Conservation (phyloP, 2,888 invertebrate genomes). For the Sialis lutaria region DNA sequence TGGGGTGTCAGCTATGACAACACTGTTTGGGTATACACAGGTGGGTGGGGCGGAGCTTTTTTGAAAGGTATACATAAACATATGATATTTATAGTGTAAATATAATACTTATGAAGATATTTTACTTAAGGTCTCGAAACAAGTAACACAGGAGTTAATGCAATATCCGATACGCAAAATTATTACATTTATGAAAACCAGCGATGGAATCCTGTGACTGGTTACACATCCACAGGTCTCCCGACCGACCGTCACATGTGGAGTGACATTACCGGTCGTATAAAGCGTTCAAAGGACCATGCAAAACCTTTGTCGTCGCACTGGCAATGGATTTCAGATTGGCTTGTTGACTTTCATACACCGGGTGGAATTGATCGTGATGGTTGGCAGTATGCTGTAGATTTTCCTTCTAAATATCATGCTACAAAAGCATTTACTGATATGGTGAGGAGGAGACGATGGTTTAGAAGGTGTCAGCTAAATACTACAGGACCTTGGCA, state of each 20-base stretch:
- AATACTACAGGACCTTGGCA: slow-evolving; percentile 79
- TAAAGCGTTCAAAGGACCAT: slow-evolving; percentile 70
- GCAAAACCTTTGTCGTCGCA: slow-evolving; percentile 70
- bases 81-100: no score
- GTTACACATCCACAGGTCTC: slow-evolving; percentile 69
- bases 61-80: slow-evolving; percentile 37
- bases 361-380: slow-evolving; percentile 80
- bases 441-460: slow-evolving; percentile 68
- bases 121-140: slow-evolving; percentile 27
- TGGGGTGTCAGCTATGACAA: slow-evolving; percentile 85
- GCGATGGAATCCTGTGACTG: slow-evolving; percentile 83
- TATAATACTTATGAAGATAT: background rate
- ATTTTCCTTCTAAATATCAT: slow-evolving; percentile 78
- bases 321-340: slow-evolving; percentile 88
- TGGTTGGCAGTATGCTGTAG: slow-evolving; percentile 91
- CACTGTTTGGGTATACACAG: slow-evolving; percentile 78
- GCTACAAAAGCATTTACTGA: slow-evolving; percentile 74
- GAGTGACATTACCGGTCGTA: slow-evolving; percentile 75
- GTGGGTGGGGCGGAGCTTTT: slow-evolving; percentile 75
- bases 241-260: slow-evolving; percentile 82
- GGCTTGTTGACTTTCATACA: slow-evolving; percentile 82
- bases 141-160: slow-evolving; percentile 41
- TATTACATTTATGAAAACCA: slow-evolving; percentile 89
- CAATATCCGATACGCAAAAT: slow-evolving; percentile 72
- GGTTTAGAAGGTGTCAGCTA: slow-evolving; percentile 69